Percentiles rank a stretch among this genome's conserved stretches.
Evolutionary conservation across 2,797 vertebrate species (phyloP).

Genomic region (Acanthiza pusilla): DNA sequence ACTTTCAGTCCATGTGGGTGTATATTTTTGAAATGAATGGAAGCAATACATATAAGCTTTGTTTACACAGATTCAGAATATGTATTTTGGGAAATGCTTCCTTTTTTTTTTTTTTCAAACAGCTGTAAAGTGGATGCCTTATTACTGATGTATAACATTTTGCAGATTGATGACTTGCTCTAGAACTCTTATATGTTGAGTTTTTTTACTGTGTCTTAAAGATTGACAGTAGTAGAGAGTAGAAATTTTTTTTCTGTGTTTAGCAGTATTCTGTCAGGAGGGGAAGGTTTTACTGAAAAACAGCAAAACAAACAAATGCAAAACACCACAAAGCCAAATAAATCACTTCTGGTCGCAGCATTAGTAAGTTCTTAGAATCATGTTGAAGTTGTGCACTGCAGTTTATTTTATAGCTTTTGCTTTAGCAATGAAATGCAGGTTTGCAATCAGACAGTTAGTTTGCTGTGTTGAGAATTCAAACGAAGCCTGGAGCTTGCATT

Average conservation of each 20-base stretch:
- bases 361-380: constrained; percentile 53
- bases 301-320: background rate
- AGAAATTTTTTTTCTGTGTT: constrained; percentile 37
- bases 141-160: constrained; percentile 49
- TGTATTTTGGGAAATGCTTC: constrained; percentile 54
- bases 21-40: constrained; percentile 53
- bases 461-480: constrained; percentile 51
- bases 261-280: constrained; percentile 55
- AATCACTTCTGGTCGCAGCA: constrained; percentile 42
- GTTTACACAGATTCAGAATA: constrained; percentile 74
- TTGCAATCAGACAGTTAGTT: constrained; percentile 52
- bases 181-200: constrained; percentile 34
- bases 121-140: constrained; percentile 61
- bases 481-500: constrained; percentile 47
- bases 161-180: constrained; percentile 45
- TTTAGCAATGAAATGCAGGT: constrained; percentile 43
- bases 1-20: constrained; percentile 50
- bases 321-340: background rate
- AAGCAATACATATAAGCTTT: constrained; percentile 62
- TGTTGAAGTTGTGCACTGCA: constrained; percentile 56
- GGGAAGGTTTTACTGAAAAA: background rate
- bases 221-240: constrained; percentile 23
- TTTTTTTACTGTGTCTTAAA: constrained; percentile 61
- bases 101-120: constrained; percentile 47
- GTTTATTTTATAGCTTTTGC: constrained; percentile 44